Evolutionary conservation across 2,888 invertebrate species (phyloP), one percentile per base, ranked within the genome.

Genomic region (Agriotes lineatus): DNA sequence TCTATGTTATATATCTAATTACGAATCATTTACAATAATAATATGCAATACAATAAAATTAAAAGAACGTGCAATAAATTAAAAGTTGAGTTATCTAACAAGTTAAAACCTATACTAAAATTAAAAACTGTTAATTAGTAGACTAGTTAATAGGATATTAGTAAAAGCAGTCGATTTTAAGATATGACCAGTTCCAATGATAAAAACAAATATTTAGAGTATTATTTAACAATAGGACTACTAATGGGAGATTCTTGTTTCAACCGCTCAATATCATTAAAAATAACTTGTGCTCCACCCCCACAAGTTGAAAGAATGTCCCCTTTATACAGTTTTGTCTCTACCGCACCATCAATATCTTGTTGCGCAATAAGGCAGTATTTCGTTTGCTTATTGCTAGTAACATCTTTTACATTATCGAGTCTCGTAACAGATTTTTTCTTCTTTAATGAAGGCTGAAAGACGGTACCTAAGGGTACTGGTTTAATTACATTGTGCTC

Each of bases 221-320:
- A 99, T 92, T 0, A 99, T 98, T 69, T 84, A 25, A 25, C 25
- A 25, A 39, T 14, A 14, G 42, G 42, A 12, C 22, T 52, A 10
- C 7, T 33, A 56, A 87, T 90, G 0, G 95, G 95, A 0, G 94
- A 94, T 77, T 90, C 88, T 80, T 96, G 96, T 73, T 90, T 91
- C 6, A 97, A 82, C 80, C 92, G 91, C 82, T 99, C 99, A 1
- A 99, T 93, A 83, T 98, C 98, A 76, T 95, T 93, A 82, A 99
- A 97, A 22, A 97, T 91, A 0, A 99, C 94, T 80, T 98, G 96
- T 0, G 97, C 95, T 0, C 99, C 99, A 0, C 99, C 99, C 0
- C 96, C 94, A 65, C 93, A 91, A 0, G 99, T 99, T 0, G 96
- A 96, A 1, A 97, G 89, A 1, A 99, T 94, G 82, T 98, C 96